phyloP scores from a whole-genome alignment of 2,113 vertebrate genomes.

The Ceyx margarethae region DNA sequence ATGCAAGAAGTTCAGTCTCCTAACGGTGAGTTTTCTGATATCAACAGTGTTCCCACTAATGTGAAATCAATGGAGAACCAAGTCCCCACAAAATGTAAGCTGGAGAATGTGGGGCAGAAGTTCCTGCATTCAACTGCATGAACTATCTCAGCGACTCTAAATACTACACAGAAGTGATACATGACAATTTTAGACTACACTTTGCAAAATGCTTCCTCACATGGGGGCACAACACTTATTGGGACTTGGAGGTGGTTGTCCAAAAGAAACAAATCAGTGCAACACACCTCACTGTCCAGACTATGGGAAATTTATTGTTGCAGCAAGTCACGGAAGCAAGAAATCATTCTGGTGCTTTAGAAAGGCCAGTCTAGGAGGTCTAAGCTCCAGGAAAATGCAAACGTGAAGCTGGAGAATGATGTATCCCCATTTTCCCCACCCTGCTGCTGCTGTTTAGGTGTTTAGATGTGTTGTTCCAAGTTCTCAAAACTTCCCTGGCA shows the following conservation, averaged over 20 bases:
- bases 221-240: not conserved
- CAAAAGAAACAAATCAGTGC: not conserved
- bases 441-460: not conserved
- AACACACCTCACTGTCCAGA: not conserved
- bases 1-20: not conserved
- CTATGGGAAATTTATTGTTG: not conserved
- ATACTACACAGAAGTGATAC: not conserved
- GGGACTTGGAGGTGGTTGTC: not conserved
- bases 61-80: not conserved
- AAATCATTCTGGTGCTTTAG: not conserved
- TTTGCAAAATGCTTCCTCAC: not conserved
- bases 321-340: not conserved
- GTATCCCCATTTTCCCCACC: not conserved
- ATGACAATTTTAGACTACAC: not conserved
- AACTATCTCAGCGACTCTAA: not conserved
- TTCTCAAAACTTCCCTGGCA: rapidly evolving
- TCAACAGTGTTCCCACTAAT: not conserved
- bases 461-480: not conserved
- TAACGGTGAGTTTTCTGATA: not conserved
- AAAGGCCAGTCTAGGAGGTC: not conserved
- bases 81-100: not conserved
- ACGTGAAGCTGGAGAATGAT: not conserved
- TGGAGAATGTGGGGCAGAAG: not conserved
- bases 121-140: not conserved
- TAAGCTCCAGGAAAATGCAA: not conserved